Evolutionary conservation across 1,140 invertebrate genomes (phyloP).

Genomic region (Eciton burchellii): DNA sequence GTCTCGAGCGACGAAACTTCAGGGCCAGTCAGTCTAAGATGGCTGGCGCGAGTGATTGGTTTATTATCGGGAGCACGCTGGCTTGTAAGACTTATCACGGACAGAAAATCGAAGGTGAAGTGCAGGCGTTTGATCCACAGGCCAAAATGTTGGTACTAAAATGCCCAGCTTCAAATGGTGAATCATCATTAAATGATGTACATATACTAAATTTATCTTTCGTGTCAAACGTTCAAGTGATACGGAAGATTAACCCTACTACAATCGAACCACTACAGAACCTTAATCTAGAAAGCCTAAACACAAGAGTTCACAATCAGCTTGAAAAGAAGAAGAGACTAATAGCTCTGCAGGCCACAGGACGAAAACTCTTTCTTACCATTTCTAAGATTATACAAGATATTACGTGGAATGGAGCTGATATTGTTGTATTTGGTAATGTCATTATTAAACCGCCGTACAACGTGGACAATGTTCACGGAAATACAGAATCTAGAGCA

Average conservation of each 20-base stretch:
- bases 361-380: constrained; percentile 94
- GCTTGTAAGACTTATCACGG: constrained; percentile 95
- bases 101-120: constrained; percentile 95
- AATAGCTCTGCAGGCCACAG: constrained; percentile 94
- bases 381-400: constrained; percentile 94
- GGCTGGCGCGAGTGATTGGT: constrained; percentile 94
- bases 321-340: constrained; percentile 94
- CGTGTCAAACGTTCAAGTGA: constrained; percentile 95
- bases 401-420: constrained; percentile 92
- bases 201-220: constrained; percentile 95
- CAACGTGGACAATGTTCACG: constrained; percentile 92
- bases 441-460: constrained; percentile 96
- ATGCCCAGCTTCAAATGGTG: constrained; percentile 89
- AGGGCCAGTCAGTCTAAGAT: constrained; percentile 86
- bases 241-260: constrained; percentile 91
- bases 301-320: constrained; percentile 92
- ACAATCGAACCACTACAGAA: constrained; percentile 91
- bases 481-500: constrained; percentile 89
- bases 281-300: constrained; percentile 93
- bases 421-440: constrained; percentile 95
- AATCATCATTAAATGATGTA: constrained; percentile 92
- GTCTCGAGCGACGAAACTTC: too few relatives aligned
- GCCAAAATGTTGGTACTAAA: constrained; percentile 96
- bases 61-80: constrained; percentile 95
- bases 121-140: constrained; percentile 95